These are phyloP conservation scores for Ornithoptera priamus DNA, from an alignment of 2,888 invertebrate species.

Conservation along the genomic window DNA sequence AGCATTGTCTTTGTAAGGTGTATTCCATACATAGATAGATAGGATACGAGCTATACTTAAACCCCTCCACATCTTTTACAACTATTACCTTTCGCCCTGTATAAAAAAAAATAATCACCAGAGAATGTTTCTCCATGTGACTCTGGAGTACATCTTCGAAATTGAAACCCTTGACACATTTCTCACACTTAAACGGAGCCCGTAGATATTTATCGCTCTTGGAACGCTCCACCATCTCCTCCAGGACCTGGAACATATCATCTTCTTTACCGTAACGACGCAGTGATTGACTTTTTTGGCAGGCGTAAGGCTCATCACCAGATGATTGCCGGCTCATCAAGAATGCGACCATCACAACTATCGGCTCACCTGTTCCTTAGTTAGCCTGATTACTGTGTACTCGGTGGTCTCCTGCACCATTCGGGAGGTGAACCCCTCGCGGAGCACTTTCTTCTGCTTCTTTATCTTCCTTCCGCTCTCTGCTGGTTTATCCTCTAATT, in stretches of 20 bases:
- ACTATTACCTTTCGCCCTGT: too few relatives aligned
- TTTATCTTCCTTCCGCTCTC: conserved; percentile 20
- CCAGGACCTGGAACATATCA: conserved; percentile 48
- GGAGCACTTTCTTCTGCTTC: conserved; percentile 41
- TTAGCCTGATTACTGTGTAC: conserved; percentile 67
- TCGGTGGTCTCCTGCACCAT: conserved; percentile 74
- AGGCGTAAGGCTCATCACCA: too few relatives aligned
- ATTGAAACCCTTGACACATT: conserved; percentile 68
- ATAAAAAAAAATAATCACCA: conserved; percentile 40
- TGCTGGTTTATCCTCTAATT: conserved; percentile 17
- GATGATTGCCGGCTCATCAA: not conserved
- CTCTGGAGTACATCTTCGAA: conserved; percentile 63
- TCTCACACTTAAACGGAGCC: conserved; percentile 59
- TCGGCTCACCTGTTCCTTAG: conserved; percentile 57
- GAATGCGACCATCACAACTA: not conserved
- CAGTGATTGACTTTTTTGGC: not conserved
- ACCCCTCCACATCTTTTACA: too few relatives aligned
- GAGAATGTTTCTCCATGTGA: conserved; percentile 62
- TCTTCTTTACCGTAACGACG: too few relatives aligned
- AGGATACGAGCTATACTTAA: too few relatives aligned
- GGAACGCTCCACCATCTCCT: conserved; percentile 52
- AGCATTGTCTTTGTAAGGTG: too few relatives aligned
- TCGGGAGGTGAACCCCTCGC: conserved; percentile 62
- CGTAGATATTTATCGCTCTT: conserved; percentile 50
- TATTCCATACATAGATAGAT: too few relatives aligned